Percentiles rank a stretch among this genome's conserved stretches.
Conservation (phyloP, 2,113 vertebrate genomes). For the Odontophorus gujanensis region DNA sequence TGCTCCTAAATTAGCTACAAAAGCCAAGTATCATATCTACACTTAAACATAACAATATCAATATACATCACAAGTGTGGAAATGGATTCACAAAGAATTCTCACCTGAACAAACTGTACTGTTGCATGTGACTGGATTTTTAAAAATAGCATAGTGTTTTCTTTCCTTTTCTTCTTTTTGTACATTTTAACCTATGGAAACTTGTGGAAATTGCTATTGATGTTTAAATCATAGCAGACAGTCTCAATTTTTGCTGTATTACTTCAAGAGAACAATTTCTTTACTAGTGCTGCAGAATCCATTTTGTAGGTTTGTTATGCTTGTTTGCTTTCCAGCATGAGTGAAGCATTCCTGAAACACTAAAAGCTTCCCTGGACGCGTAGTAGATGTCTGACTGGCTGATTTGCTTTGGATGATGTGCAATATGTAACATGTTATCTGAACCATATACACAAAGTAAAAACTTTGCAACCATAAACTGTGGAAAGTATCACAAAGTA, state of each 20-base stretch:
- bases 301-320: background rate
- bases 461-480: background rate
- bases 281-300: background rate
- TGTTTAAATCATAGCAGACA: background rate
- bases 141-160: background rate
- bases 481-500: background rate
- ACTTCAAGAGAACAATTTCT: background rate
- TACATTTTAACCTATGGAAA: background rate
- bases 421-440: background rate
- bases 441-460: background rate
- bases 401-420: background rate
- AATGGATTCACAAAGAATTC: background rate
- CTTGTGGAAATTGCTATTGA: background rate
- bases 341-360: background rate
- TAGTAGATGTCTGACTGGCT: background rate
- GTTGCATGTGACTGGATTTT: accelerated
- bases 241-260: background rate
- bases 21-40: background rate
- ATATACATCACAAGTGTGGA: background rate
- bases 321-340: background rate
- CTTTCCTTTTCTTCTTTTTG: background rate
- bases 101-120: background rate
- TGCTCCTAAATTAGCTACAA: background rate
- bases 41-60: background rate
- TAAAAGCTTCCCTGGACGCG: background rate